These are phyloP conservation scores for Barbus barbus DNA, from an alignment of 2,113 vertebrate genomes.

Conservation along the genomic window DNA sequence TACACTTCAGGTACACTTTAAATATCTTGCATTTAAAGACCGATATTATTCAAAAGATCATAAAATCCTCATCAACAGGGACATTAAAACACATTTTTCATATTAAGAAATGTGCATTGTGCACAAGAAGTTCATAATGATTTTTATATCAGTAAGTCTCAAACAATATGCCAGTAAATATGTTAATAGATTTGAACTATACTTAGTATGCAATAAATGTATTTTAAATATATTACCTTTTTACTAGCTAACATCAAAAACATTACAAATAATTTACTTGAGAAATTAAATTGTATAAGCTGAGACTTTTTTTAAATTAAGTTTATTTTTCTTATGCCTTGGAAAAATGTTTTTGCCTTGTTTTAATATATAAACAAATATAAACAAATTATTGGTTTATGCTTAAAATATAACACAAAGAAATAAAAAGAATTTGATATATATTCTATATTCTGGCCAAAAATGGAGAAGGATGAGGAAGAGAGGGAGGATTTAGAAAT, in stretches of 20 bases:
- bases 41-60: neutral
- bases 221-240: too few relatives aligned
- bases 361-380: neutral
- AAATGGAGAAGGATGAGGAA: neutral
- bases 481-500: neutral
- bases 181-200: too few relatives aligned
- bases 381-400: neutral
- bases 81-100: too few relatives aligned
- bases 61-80: too few relatives aligned
- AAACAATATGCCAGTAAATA: too few relatives aligned
- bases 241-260: neutral
- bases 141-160: too few relatives aligned
- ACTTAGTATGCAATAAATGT: too few relatives aligned
- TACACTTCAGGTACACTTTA: too few relatives aligned
- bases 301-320: neutral
- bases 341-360: neutral
- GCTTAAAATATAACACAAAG: neutral
- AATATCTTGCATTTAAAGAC: too few relatives aligned
- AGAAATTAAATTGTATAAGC: neutral
- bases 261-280: neutral
- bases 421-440: neutral
- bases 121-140: too few relatives aligned
- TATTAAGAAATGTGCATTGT: too few relatives aligned
- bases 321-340: neutral
- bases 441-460: neutral